phyloP scores from a whole-genome alignment of 64 coral and sea anemone species.

The Porites australiensis region DNA sequence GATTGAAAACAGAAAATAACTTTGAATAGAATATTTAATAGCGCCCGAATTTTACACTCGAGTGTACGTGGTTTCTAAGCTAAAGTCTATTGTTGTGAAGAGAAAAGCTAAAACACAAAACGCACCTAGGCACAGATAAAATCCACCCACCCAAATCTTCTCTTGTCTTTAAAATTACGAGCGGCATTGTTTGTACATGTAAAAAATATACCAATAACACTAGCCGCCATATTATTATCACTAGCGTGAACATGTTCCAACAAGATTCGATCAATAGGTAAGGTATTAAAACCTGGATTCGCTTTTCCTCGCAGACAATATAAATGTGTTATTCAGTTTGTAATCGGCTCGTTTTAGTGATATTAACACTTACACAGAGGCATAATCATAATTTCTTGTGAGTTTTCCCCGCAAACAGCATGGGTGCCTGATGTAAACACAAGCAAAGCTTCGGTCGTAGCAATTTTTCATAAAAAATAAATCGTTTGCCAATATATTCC shows the following conservation, averaged over 20 bases:
- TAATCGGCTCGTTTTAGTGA: conserved; percentile 26
- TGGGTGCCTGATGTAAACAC: background rate
- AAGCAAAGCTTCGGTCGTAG: background rate
- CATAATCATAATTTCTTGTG: background rate
- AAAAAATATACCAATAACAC: conserved; percentile 66
- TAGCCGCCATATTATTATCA: conserved; percentile 25
- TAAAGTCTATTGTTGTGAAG: background rate
- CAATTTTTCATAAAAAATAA: conserved; percentile 11
- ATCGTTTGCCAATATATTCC: background rate
- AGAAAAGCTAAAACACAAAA: background rate
- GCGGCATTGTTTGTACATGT: conserved; percentile 90
- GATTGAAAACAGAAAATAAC: background rate
- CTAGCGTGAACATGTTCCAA: conserved; percentile 14
- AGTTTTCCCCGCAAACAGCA: background rate
- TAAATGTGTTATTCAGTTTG: background rate
- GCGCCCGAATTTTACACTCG: background rate
- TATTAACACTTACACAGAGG: background rate
- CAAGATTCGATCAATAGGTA: background rate
- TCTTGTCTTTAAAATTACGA: conserved; percentile 71
- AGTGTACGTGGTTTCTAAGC: background rate
- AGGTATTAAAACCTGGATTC: conserved; percentile 40
- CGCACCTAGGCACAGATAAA: background rate
- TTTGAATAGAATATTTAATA: background rate
- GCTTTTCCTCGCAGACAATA: conserved; percentile 18
- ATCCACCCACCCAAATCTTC: conserved; percentile 47